These are phyloP conservation scores for Hystrix cristata DNA, from an alignment of 2,113 vertebrate species.

Conservation along the genomic window DNA sequence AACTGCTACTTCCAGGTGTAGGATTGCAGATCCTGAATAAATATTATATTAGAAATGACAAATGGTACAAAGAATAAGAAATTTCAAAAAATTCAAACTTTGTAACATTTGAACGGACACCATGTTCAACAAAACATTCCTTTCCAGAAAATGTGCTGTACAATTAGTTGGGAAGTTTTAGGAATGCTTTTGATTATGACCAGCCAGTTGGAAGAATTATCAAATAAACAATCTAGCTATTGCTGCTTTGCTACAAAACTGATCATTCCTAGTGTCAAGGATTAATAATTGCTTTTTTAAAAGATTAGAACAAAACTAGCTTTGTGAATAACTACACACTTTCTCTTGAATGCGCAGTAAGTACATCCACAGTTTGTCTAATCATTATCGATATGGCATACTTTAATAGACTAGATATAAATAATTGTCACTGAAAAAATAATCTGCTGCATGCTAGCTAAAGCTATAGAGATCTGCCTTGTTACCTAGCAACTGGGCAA, in stretches of 20 bases:
- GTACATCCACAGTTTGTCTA: slow-evolving; percentile 79
- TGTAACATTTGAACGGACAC: not conserved
- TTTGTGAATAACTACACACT: slow-evolving; percentile 61
- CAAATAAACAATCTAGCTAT: slow-evolving; percentile 57
- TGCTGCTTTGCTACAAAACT: slow-evolving; percentile 73
- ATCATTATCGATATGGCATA: slow-evolving; percentile 79
- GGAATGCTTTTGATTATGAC: not conserved
- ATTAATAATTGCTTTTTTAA: slow-evolving; percentile 74
- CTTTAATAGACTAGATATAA: slow-evolving; percentile 86
- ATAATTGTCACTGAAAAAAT: slow-evolving; percentile 86
- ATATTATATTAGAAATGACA: not conserved
- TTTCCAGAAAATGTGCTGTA: not conserved
- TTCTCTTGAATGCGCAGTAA: slow-evolving; percentile 47
- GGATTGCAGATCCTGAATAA: not conserved
- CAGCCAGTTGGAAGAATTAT: slow-evolving; percentile 66
- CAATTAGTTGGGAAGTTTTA: not conserved
- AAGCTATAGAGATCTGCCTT: slow-evolving; percentile 88
- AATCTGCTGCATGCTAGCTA: slow-evolving; percentile 87
- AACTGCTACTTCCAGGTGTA: not conserved
- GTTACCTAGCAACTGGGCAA: slow-evolving; percentile 94
- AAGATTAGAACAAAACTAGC: slow-evolving; percentile 70
- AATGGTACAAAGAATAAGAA: not conserved
- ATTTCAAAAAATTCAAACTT: slow-evolving; percentile 57
- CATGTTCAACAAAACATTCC: not conserved
- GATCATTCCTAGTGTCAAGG: slow-evolving; percentile 62